phyloP scores from a whole-genome alignment of 2,113 vertebrate genomes.

The Forbesichthys papilliferus region DNA sequence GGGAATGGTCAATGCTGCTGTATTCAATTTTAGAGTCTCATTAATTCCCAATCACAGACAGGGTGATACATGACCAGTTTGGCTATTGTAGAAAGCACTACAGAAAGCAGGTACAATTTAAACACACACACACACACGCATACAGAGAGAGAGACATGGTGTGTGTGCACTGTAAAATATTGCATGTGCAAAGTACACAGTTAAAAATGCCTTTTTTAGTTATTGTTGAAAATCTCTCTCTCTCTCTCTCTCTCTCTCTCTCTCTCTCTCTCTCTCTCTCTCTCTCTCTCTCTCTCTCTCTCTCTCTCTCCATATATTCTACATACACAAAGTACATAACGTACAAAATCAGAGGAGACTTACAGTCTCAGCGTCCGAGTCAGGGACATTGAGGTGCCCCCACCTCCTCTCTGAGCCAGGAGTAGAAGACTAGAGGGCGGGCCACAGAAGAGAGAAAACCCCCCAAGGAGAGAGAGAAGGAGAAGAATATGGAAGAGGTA shows the following conservation, averaged over 20 bases:
- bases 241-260: neutral
- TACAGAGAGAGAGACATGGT: neutral
- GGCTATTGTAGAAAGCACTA: too few relatives aligned
- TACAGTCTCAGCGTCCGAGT: conserved; percentile 96
- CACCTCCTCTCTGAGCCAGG: conserved; percentile 88
- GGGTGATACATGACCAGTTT: too few relatives aligned
- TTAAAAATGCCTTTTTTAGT: neutral
- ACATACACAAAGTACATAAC: conserved; percentile 14
- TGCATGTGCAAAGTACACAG: neutral
- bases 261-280: too few relatives aligned
- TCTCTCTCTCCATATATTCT: neutral
- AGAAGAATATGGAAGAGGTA: conserved; percentile 31
- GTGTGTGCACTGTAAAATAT: neutral
- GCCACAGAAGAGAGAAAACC: conserved; percentile 30
- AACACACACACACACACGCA: neutral
- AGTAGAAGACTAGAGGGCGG: conserved; percentile 81
- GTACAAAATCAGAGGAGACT: conserved; percentile 73
- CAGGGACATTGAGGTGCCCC: conserved; percentile 91
- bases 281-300: too few relatives aligned
- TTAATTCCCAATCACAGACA: too few relatives aligned
- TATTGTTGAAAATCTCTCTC: neutral
- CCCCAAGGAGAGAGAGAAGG: conserved; percentile 8
- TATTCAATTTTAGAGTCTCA: too few relatives aligned
- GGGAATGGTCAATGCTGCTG: too few relatives aligned
- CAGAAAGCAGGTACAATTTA: neutral